A percentile compares a stretch with the other conserved stretches of the same genome.
Evolutionary conservation across 2,888 invertebrate genomes (phyloP).

Genomic region (Atethmia centrago): DNA sequence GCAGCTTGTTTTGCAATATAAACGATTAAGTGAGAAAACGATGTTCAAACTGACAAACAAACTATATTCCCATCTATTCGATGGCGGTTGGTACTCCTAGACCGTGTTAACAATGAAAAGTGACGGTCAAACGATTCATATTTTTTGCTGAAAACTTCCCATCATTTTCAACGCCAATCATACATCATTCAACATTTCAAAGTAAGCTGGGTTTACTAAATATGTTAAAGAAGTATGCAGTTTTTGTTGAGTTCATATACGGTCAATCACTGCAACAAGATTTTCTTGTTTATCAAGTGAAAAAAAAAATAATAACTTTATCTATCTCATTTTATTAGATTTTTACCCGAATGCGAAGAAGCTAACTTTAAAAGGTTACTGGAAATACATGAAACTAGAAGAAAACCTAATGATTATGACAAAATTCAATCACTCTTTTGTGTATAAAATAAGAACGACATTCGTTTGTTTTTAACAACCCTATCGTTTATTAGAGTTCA

Average conservation of each 20-base stretch:
- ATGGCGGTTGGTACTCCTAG: conserved; percentile 2
- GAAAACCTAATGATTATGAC: background rate
- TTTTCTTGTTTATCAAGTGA: conserved; percentile 3
- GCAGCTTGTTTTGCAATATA: background rate
- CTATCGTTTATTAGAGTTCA: conserved; percentile 5
- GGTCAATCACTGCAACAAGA: conserved; percentile 15
- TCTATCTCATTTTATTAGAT: background rate
- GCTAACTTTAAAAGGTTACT: background rate
- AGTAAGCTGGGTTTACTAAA: conserved; percentile 27
- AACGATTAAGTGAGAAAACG: conserved; percentile 6
- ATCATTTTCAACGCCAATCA: conserved; percentile 47
- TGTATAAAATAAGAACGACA: background rate
- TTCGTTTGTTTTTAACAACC: conserved; percentile 18
- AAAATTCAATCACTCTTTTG: background rate
- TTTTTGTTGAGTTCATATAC: conserved; percentile 35
- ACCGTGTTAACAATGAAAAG: conserved; percentile 51
- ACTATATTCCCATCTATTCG: conserved; percentile 7
- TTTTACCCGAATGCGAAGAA: no score
- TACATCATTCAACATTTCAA: conserved; percentile 28
- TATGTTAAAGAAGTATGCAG: background rate
- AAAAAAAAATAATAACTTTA: background rate
- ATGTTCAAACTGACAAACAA: conserved; percentile 26
- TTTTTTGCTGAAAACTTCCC: conserved; percentile 57
- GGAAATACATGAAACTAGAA: no score
- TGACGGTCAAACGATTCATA: conserved; percentile 39